These are phyloP conservation scores for Prietella phreatophila DNA, from an alignment of 2,113 vertebrate species.

Conservation along the genomic window DNA sequence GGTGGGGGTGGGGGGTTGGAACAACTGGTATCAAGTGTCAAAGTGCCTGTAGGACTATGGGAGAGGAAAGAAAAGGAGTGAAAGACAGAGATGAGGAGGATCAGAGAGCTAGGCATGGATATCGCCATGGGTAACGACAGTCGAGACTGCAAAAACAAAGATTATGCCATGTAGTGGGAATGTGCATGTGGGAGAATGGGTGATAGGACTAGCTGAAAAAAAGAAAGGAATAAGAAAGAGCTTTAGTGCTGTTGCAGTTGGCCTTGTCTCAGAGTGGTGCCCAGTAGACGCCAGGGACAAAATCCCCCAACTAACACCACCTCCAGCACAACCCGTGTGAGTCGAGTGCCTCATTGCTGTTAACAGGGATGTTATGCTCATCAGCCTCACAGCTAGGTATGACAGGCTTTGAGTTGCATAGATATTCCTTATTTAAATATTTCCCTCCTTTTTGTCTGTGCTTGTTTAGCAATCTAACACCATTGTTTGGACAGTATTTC, in stretches of 20 bases:
- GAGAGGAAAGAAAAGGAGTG: constrained; percentile 24
- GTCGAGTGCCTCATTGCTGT: constrained; percentile 6
- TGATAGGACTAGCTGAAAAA: constrained; percentile 37
- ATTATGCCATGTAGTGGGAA: constrained; percentile 58
- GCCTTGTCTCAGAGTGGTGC: constrained; percentile 45
- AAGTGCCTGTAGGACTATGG: constrained; percentile 19
- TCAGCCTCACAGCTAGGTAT: too few relatives aligned
- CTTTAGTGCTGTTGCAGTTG: constrained; percentile 38
- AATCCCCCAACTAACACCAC: neutral
- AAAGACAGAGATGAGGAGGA: constrained; percentile 26
- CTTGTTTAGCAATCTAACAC: constrained; percentile 11
- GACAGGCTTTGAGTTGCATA: constrained; percentile 10
- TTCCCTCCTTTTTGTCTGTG: constrained; percentile 10
- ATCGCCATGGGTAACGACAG: constrained; percentile 55
- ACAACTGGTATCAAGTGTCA: constrained; percentile 50
- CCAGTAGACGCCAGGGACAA: constrained; percentile 42
- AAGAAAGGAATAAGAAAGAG: constrained; percentile 32
- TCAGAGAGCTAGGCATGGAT: constrained; percentile 47
- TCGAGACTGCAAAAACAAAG: constrained; percentile 58
- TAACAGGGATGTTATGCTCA: constrained; percentile 26
- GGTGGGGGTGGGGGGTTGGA: constrained; percentile 5
- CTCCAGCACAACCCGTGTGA: neutral
- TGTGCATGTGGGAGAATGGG: constrained; percentile 45
- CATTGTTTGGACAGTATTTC: neutral
- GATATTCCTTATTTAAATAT: constrained; percentile 11